Evolutionary conservation across 2,113 vertebrate species (phyloP), one percentile per base, ranked within the genome.

Genomic region (Aegotheles bennettii): DNA sequence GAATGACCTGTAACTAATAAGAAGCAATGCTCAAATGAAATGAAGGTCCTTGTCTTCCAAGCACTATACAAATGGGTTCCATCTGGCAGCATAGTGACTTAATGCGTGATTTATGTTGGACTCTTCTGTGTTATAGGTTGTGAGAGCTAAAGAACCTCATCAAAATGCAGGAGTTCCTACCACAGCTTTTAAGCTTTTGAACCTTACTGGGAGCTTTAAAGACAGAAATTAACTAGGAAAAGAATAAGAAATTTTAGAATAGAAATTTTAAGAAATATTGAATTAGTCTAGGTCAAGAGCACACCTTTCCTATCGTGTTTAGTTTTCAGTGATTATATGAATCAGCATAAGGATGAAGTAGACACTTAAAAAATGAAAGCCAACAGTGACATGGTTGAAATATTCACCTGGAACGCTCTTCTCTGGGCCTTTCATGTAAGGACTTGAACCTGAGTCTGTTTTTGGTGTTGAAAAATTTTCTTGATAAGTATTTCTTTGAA

Each of bases 61-160:
- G 87, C 69, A 33, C 73, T 14, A 5, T 63, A 81, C 87, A 95
- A 96, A 96, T 77, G 79, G 90, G 68, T 31, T 96, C 94, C 96
- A 93, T 95, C 96, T 97, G 95, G 93, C 90, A 63, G 40, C 16
- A 16, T 3, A 67, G 88, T 12, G 74, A 76, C 77, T 84, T 42
- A 11, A 18, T 33, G 83, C n/a, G 86, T 92, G 88, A 94, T 96
- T 94, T 93, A 33, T 92, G 76, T 87, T 89, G 92, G 68, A 26
- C 51, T 80, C 74, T 40, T 15, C 12, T 9, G 67, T 5, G 48
- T 28, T 93, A 16, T 1, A 8, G 6, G 33, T 26, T 83, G 67
- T 47, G 84, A 93, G 93, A 71, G 83, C 77, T 35, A 14, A 75
- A 61, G 79, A 79, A 83, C 45, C 59, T 93, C 88, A 74, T 91